phyloP scores from a whole-genome alignment of 2,888 invertebrate genomes.

The Scaptodrosophila latifasciaeformis region DNA sequence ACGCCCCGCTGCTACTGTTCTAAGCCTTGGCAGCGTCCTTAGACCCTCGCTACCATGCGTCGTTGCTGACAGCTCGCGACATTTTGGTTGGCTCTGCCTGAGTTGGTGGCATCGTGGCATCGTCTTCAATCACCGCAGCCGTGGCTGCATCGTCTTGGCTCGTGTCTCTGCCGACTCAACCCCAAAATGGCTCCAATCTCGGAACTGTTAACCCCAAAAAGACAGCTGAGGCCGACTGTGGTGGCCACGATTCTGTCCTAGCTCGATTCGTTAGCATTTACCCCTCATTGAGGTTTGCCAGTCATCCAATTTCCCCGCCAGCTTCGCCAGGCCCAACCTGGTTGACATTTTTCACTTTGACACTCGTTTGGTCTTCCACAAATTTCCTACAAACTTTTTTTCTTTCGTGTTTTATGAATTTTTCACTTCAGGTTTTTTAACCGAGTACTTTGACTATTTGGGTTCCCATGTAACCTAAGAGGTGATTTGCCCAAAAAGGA shows the following conservation, averaged over 20 bases:
- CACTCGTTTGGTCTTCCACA: too few species aligned
- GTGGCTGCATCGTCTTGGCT: conserved; percentile 25
- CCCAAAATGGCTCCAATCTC: background rate
- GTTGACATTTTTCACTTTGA: too few species aligned
- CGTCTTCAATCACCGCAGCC: too few species aligned
- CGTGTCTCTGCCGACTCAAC: conserved; percentile 22
- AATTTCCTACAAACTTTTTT: too few species aligned
- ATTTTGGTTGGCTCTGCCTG: conserved; percentile 54
- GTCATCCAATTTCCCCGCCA: conserved; percentile 10
- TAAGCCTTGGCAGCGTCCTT: background rate
- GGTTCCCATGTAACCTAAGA: too few species aligned
- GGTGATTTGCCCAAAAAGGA: too few species aligned
- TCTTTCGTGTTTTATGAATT: too few species aligned
- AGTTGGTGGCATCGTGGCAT: background rate
- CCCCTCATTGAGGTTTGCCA: conserved; percentile 40
- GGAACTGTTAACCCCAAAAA: background rate
- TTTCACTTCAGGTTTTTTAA: too few species aligned
- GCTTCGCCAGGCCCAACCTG: background rate
- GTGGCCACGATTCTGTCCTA: conserved; percentile 16
- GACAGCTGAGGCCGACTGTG: background rate
- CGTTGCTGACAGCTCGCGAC: conserved; percentile 54
- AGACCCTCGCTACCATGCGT: conserved; percentile 27
- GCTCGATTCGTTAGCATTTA: conserved; percentile 11
- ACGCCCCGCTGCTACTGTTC: background rate
- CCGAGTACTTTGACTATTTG: too few species aligned